Base-by-base conservation (phyloP, 2,888 invertebrate species). In the Enchytraeus crypticus region DNA sequence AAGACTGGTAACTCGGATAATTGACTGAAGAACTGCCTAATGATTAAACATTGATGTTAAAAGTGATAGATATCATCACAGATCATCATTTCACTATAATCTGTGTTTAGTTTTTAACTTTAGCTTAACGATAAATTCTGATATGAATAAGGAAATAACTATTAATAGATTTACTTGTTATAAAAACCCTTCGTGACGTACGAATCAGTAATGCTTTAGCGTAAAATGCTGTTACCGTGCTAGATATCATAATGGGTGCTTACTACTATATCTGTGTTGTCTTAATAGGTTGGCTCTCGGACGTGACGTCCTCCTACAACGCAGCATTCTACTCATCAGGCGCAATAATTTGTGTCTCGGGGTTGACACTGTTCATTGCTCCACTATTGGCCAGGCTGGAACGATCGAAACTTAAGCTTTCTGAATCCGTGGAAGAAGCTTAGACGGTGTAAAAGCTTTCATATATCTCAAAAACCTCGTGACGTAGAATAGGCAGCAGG, bases 211-310 rank as follows among this genome's bases (percentile, higher is more conserved):
- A 47, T 47, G 11, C 26, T 21, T 29, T 2, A 5, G 5, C 3
- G 46, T 8, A 23, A 49, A 18, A 43, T 43, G 43, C 11, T 43
- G 43, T 14, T 43, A n/a, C 11, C n/a, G 43, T 14, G 11, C 14
- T 14, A 14, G 43, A 43, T 43, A n/a, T 14, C n/a, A n/a, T 14
- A 14, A n/a, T 14, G 11, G 43, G n/a, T 8, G 18, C 27, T 4
- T 1, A 23, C 18, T 2, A 11, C 26, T 47, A 47, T 1, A 5
- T 51, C 5, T 51, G 8, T 30, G 29, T 46, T 49, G 18, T 46
- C n/a, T 14, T 32, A 26, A 33, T 47, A 68, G 68, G 66, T 30
- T 67, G 61, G 62, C 27, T 68, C 8, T 65, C 65, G 2, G 68
- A 68, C 57, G 21, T 46, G 38, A 68, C 66, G 3, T 60, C 61